Evolutionary conservation across 2,888 invertebrate species (phyloP), one percentile per base, ranked within the genome.

Genomic region (Noctua pronuba): DNA sequence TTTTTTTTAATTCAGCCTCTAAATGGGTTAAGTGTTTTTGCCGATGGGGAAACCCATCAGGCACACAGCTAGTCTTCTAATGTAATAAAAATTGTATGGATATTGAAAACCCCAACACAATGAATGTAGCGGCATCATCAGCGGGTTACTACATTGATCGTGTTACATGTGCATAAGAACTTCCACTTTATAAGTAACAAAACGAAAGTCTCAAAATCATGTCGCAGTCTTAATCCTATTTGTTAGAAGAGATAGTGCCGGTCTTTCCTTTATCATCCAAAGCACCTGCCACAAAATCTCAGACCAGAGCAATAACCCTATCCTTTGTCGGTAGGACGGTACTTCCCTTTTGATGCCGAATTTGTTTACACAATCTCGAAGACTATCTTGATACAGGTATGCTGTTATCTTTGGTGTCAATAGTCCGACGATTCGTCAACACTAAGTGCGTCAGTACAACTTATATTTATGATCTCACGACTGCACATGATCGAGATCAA

Each of bases 381-480:
- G 38, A 41, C 41, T 82, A 60, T 76, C 66, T 31, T 28, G 24
- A 82, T 35, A 62, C 31, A 82, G 38, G 49, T 13, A 75, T 74
- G 18, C 46, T 58, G 75, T 58, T 75, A 79, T 79, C 82, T 74
- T 65, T n/a, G 76, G 49, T 66, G 76, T 75, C 73, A 52, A 77
- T 73, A 62, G 41, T 44, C 76, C 58, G 31, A 18, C 62, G 13
- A 55, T 38, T 52, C 31, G 38, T 49, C 67, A 75, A 28, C 31
- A 24, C 18, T 16, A 24, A 65, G 28, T 55, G 73, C 38, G 58
- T 31, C 44, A 65, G 13, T 66, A 84, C 83, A 58, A 66, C 24
- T 68, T 77, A 77, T n/a, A 46, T 44, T n/a, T 58, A 64, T 78
- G 68, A 83, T 80, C 79, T 83, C 68, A 80, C 24, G 35, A 28